Conservation (phyloP, 2,888 invertebrate species). For the Elysia crispata region DNA sequence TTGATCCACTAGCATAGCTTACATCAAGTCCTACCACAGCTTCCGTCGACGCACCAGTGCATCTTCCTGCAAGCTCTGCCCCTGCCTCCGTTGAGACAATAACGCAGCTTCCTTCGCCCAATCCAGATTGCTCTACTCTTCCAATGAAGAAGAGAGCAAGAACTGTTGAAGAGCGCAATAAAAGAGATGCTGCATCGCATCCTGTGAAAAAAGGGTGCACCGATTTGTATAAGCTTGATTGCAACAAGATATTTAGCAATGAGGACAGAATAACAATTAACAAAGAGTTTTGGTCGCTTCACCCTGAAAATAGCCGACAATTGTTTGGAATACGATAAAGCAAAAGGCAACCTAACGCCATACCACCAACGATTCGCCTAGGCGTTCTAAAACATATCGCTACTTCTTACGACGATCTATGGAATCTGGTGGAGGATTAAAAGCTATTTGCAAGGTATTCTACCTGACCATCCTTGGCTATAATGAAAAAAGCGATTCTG, state of each 20-base stretch:
- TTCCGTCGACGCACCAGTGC: not conserved
- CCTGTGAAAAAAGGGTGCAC: conserved; percentile 15
- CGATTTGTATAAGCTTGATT: not conserved
- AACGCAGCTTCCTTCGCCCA: not conserved
- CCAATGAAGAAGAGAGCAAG: conserved; percentile 7
- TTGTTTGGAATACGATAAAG: conserved; percentile 10
- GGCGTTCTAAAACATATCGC: not conserved
- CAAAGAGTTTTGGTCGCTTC: conserved; percentile 11
- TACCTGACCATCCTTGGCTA: conserved; percentile 17
- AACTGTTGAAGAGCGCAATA: not conserved
- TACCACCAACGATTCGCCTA: not conserved
- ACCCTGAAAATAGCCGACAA: conserved; percentile 1
- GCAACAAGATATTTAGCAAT: conserved; percentile 11
- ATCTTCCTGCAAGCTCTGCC: conserved; percentile 1
- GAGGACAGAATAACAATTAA: conserved; percentile 1
- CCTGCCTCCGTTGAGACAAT: not conserved
- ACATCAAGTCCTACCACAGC: not conserved
- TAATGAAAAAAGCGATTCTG: not conserved
- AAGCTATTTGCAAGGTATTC: conserved; percentile 10
- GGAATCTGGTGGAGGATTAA: conserved; percentile 14
- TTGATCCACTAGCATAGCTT: not conserved
- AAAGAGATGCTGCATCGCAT: conserved; percentile 10
- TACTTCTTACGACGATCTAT: conserved; percentile 5
- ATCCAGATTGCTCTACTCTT: no score
- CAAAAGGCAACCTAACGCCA: not conserved